Percentiles rank a stretch among this genome's conserved stretches.
phyloP scores from a whole-genome alignment of 1,140 invertebrate genomes.

The Musca domestica region DNA sequence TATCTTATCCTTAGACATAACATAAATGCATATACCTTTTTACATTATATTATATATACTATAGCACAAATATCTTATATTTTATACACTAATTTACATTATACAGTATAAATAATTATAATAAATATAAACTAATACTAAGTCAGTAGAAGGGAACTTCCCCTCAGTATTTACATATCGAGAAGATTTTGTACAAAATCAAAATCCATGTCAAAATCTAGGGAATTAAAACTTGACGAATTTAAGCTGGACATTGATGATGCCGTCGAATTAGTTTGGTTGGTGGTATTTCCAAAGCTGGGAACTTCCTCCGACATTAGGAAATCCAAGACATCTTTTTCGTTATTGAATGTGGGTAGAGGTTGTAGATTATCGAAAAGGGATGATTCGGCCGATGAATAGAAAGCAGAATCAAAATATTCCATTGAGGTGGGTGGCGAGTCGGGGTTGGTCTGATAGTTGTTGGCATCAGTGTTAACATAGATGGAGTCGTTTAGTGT shows the following conservation, averaged over 20 bases:
- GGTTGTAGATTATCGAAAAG: conserved; percentile 1
- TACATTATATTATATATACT: no score
- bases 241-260: not conserved
- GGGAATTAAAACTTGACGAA: not conserved
- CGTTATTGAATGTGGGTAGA: not conserved
- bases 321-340: conserved; percentile 8
- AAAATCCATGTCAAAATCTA: conserved; percentile 10
- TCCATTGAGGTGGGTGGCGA: not conserved
- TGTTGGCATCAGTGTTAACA: not conserved
- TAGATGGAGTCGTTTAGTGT: not conserved
- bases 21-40: no score
- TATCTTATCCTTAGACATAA: no score
- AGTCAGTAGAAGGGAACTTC: no score
- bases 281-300: not conserved
- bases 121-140: no score
- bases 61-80: no score
- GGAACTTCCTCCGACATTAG: not conserved
- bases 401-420: not conserved
- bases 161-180: conserved; percentile 1
- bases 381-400: not conserved
- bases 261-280: not conserved
- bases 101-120: no score
- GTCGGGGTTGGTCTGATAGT: not conserved
- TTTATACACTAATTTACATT: no score
- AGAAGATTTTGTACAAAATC: conserved; percentile 13